phyloP scores from a whole-genome alignment of 2,797 vertebrate species.

The Pithecia hirsuta region DNA sequence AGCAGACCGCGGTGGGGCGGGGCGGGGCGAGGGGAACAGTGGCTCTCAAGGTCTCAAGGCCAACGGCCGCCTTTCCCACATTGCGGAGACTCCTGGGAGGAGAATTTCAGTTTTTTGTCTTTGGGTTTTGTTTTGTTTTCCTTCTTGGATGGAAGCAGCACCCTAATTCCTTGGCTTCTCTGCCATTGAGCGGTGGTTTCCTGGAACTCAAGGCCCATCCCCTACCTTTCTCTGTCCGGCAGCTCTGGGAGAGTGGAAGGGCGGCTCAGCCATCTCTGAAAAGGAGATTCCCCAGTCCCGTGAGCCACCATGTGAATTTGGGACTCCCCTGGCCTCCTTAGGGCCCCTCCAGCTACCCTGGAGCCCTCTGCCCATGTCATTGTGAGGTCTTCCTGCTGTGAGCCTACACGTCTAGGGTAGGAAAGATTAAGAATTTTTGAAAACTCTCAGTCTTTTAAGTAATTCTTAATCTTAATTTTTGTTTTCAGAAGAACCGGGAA shows the following conservation, averaged over 20 bases:
- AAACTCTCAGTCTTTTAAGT: background rate
- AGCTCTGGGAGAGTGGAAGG: background rate
- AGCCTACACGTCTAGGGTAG: background rate
- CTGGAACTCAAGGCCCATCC: accelerated
- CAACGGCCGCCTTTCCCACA: accelerated
- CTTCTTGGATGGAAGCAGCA: accelerated
- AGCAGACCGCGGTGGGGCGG: background rate
- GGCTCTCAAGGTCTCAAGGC: background rate
- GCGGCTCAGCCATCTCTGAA: accelerated
- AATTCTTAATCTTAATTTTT: too few relatives aligned
- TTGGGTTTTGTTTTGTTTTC: background rate
- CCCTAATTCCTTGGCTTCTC: too few relatives aligned
- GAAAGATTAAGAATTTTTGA: background rate
- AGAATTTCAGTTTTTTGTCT: background rate
- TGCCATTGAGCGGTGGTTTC: background rate
- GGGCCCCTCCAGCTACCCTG: background rate
- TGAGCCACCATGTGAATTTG: background rate
- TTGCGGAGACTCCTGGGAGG: background rate
- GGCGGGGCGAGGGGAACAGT: background rate
- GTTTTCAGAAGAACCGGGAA: background rate
- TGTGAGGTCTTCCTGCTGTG: background rate
- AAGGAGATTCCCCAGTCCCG: background rate
- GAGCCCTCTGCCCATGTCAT: background rate
- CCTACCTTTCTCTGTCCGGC: background rate
- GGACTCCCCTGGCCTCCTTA: background rate